Base-by-base conservation (phyloP, 2,888 invertebrate genomes). In the Parnassius mnemosyne region DNA sequence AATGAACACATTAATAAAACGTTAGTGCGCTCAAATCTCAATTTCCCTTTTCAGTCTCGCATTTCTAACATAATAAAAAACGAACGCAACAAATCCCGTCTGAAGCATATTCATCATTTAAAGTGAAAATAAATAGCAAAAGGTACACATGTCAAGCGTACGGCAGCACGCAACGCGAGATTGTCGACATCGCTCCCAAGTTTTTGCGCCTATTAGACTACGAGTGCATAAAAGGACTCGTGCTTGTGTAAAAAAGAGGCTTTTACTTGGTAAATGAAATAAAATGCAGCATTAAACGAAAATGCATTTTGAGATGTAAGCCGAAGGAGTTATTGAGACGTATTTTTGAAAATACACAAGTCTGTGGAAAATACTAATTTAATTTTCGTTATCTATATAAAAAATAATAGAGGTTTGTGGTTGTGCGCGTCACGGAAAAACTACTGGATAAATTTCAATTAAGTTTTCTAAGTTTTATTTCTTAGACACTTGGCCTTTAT, bases 141-240 rank as follows among this genome's bases (percentile, higher is more conserved):
- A 51, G 9, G 52, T 12, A 25, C 34, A 53, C 47, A n/a, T 47
- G 53, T n/a, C 34, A 42, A 44, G 10, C 41, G 57, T 20, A 13
- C 20, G 46, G 25, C 51, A 10, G 2, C 5, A 47, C 12, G 55
- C 20, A 2, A 13, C n/a, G 16, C 52, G 9, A 52, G 52, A 9
- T 43, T 59, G 46, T 53, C 58, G 12, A 54, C 60, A 5, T 43
- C 10, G 34, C 42, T 41, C 20, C 47, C 42, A 54, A 50, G 10
- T 55, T 56, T 56, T 56, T 47, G 13, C 56, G n/a, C 20, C 47
- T 34, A 47, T 47, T 56, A 47, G 34, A 7, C 47, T 25, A 34
- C 34, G 47, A n/a, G 46, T 47, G 44, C 56, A 47, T 56, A 47
- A 47, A 56, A 54, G 54, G 54, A 60, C 49, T 54, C 43, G 25